Evolutionary conservation across 2,113 vertebrate species (phyloP), one percentile per base, ranked within the genome.

Genomic region (Percina caprodes): DNA sequence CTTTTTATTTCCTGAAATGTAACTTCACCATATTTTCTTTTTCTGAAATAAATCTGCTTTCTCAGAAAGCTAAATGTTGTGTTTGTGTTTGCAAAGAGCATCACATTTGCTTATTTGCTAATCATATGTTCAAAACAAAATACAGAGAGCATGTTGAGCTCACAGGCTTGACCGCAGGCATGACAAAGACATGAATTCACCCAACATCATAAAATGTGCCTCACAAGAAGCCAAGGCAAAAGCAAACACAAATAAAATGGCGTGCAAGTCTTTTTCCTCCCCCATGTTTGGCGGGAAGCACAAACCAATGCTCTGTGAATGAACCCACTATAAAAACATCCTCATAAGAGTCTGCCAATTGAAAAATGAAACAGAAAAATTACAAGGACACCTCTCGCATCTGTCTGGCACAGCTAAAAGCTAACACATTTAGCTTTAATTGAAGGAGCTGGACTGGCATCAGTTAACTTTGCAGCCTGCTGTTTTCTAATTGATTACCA

Each of bases 221-320:
- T 89, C 86, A 85, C 90, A 92, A 84, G 86, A 88, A 85, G 84
- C 85, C 89, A 91, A 91, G 55, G 86, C 82, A 78, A 85, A 82
- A 87, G 80, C 85, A 89, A 93, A 93, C 89, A 93, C 78, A 91
- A 84, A 90, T 89, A 85, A 87, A 91, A 90, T 88, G 70, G 87
- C 70, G 76, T 92, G 87, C 80, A 76, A 91, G 67, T 86, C 67
- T 52, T 73, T 46, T 61, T 26, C 58, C 42, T 18, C 63, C 52
- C 66, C 39, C 52, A 21, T 59, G 60, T 86, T 80, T 72, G 75
- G 68, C 87, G 55, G 61, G 68, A 77, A 73, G 56, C 1, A 11
- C 66, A 74, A 74, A 74, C 79, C 77, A 69, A 24, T 83, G 83
- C 74, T 85, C 82, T 52, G 63, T 59, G 51, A 74, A 76, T 86